These are phyloP conservation scores for Cryptus viduatorius DNA, from an alignment of 2,888 invertebrate species.

Conservation along the genomic window DNA sequence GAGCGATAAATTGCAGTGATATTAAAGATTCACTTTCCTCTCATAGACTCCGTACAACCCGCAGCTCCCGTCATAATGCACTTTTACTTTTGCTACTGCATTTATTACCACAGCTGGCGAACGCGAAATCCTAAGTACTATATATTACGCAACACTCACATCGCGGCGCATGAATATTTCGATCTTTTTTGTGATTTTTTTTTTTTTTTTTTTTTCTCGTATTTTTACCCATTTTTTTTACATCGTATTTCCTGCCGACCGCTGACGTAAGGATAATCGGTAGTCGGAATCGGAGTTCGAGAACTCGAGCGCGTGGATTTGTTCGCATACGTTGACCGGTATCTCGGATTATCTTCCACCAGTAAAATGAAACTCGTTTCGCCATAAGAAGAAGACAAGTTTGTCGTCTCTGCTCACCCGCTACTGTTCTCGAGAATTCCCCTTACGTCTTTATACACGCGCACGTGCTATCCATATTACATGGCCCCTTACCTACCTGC, in stretches of 20 bases:
- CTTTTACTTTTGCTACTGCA: conserved; percentile 64
- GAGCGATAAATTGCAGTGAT: conserved; percentile 53
- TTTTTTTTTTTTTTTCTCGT: not conserved
- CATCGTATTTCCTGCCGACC: not conserved
- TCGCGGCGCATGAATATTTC: not conserved
- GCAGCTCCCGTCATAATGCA: conserved; percentile 46
- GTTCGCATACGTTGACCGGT: conserved; percentile 42
- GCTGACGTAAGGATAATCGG: conserved; percentile 20
- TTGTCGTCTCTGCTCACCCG: conserved; percentile 40
- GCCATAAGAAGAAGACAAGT: conserved; percentile 66
- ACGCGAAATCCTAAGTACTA: conserved; percentile 8
- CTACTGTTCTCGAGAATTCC: conserved; percentile 40
- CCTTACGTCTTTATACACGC: conserved; percentile 33
- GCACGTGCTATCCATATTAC: conserved; percentile 33
- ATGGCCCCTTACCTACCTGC: conserved; percentile 23
- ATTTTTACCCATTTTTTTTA: not conserved
- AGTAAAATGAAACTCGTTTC: conserved; percentile 71
- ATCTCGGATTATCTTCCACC: conserved; percentile 36
- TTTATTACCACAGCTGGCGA: not conserved
- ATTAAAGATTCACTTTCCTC: conserved; percentile 68
- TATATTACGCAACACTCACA: not conserved
- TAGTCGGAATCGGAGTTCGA: conserved; percentile 35
- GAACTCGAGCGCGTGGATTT: not conserved
- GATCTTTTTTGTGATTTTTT: not conserved
- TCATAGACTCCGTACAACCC: conserved; percentile 33